Base-by-base conservation (phyloP, 2,888 invertebrate genomes). In the Netelia virgata region DNA sequence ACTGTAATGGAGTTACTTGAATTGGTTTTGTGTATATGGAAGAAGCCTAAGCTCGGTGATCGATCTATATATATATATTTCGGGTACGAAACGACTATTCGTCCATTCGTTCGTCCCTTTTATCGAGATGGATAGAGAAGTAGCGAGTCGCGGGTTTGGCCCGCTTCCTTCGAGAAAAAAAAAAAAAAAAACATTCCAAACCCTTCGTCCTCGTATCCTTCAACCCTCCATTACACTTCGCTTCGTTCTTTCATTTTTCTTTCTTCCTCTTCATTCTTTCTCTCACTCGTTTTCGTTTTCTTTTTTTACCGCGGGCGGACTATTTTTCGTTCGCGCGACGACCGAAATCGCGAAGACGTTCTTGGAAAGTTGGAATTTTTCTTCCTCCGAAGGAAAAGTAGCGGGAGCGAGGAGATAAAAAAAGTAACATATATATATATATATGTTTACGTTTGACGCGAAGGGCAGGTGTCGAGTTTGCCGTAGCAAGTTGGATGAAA, bases 1-100 rank as follows among this genome's bases (percentile, higher is more conserved):
- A 77, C 76, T 73, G 66, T 84, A 84, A 84, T 84, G 80, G 84
- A 80, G 80, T 84, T 84, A 76, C 76, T 84, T 70, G 80, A 80
- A 84, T 84, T 80, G 75, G 80, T 84, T 77, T 84, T 81, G 68
- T 81, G 80, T 81, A 18, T 80, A 81, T 83, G 79, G 66, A 76
- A 59, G 75, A 74, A 74, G 47, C 47, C 11, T n/a, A n/a, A n/a
- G n/a, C n/a, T n/a, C n/a, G n/a, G n/a, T n/a, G n/a, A n/a, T n/a
- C n/a, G n/a, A n/a, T n/a, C n/a, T n/a, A n/a, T n/a, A 47, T 3
- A 74, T 64, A 73, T 79, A 76, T 76, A 68, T 36, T 28, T 57
- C 18, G 20, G n/a, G 53, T 28, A 61, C 61, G 47, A 68, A 43
- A 68, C 57, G 43, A 68, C 68, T 55, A 68, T 76, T 68, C 68